These are phyloP conservation scores for Dysmachus trigonus DNA, from an alignment of 2,888 invertebrate species.

Conservation along the genomic window DNA sequence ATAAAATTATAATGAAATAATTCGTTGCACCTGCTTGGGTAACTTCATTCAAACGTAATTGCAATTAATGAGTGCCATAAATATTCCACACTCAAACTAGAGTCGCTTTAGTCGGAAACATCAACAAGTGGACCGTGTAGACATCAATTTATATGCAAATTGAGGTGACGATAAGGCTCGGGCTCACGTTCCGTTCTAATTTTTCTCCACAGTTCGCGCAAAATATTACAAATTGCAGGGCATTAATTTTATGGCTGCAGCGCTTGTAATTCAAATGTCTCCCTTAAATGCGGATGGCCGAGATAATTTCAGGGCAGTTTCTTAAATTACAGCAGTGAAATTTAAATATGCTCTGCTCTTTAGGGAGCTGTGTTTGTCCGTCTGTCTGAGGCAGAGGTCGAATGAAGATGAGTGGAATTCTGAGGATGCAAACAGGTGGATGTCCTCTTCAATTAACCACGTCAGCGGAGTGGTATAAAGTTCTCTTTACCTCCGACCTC, in stretches of 20 bases:
- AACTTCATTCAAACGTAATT: background rate
- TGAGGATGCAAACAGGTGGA: background rate
- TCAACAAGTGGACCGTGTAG: background rate
- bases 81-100: background rate
- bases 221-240: background rate
- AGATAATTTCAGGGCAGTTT: background rate
- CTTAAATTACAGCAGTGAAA: background rate
- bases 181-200: background rate
- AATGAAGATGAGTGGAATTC: background rate
- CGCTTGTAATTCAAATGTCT: background rate
- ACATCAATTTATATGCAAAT: background rate
- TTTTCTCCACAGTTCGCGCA: background rate
- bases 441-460: background rate
- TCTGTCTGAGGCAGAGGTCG: background rate
- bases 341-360: background rate
- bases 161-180: background rate
- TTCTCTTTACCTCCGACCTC: background rate
- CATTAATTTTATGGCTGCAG: background rate
- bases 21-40: background rate
- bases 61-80: background rate
- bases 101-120: background rate
- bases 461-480: background rate
- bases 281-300: background rate
- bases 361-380: background rate
- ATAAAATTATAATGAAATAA: background rate